Base-by-base conservation (phyloP, 1,140 invertebrate species). In the Aethina tumida region DNA sequence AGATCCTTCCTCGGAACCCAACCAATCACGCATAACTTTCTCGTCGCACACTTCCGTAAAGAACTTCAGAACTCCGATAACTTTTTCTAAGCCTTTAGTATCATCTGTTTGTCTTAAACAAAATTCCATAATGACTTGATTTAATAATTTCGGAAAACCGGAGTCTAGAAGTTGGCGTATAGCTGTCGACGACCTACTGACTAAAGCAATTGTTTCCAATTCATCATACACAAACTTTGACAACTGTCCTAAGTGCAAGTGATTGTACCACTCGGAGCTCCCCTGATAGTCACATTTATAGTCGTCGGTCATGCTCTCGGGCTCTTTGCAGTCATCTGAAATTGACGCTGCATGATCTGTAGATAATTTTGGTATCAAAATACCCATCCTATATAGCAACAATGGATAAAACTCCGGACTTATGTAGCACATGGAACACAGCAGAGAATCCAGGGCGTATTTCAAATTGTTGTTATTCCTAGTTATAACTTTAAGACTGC, bases 401-500 rank as follows among this genome's bases (percentile, higher is more conserved):
- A 77, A 67, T 14, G 73, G 75, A 47, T 89, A 91, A 13, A 85
- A 64, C 27, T 78, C 74, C 0, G 86, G 80, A 42, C 77, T 73
- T 17, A 89, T 83, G 56, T 80, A 82, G 57, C 87, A 93, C 43
- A 90, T 69, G 1, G 86, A 79, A 55, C 88, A 93, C 8, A 94
- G 60, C 4, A 89, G 71, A 49, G 78, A 70, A 67, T 76, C 84
- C 1, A 91, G 65, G 1, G 86, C 73, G 53, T 77, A 75, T 64
- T 92, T 93, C 24, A 92, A 62, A 1, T 79, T 71, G 15, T 74
- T 73, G 24, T 75, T 70, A 6, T 73, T 71, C 26, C 72, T 70
- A 26, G 85, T 65, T 3, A 68, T 62, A 10, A 74, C 66, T 5
- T 83, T 77, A 80, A 88, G 87, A n/a, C 75, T 69, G 54, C 80